These are phyloP conservation scores for Channa striata DNA, from an alignment of 2,797 vertebrate genomes.

Conservation along the genomic window DNA sequence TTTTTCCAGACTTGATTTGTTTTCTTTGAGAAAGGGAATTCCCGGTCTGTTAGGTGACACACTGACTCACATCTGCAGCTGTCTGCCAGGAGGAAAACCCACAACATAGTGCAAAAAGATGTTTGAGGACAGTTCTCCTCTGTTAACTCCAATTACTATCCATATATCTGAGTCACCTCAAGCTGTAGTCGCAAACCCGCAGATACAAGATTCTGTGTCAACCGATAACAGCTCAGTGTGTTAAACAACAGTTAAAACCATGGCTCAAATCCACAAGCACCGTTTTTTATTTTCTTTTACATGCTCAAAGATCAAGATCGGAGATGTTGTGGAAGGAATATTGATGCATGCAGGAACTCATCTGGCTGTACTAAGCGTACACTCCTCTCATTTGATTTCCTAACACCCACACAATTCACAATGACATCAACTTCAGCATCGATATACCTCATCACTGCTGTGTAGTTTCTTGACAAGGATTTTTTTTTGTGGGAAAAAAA, in stretches of 20 bases:
- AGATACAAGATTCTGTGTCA: slow-evolving; percentile 3
- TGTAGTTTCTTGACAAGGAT: background rate
- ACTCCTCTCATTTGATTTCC: slow-evolving; percentile 1
- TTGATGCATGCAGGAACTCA: slow-evolving; percentile 19
- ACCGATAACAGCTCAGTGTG: background rate
- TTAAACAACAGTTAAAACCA: slow-evolving; percentile 10
- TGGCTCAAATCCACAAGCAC: background rate
- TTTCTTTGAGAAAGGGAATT: slow-evolving; percentile 63
- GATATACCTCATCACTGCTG: slow-evolving; percentile 5
- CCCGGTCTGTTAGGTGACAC: slow-evolving; percentile 60
- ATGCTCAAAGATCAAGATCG: slow-evolving; percentile 13
- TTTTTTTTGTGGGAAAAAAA: background rate
- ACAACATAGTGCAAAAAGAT: slow-evolving; percentile 24
- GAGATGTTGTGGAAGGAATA: slow-evolving; percentile 17
- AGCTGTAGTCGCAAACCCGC: slow-evolving; percentile 20
- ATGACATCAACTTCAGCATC: slow-evolving; percentile 12
- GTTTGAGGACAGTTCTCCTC: slow-evolving; percentile 17
- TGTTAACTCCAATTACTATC: slow-evolving; percentile 6
- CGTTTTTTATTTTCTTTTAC: slow-evolving; percentile 4
- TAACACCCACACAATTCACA: slow-evolving; percentile 5
- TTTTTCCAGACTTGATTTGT: slow-evolving; percentile 30
- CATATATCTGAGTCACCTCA: background rate
- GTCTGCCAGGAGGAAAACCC: slow-evolving; percentile 20
- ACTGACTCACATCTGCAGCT: slow-evolving; percentile 45
- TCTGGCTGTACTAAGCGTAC: background rate